These are phyloP conservation scores for Prionailurus bengalensis DNA, from an alignment of 2,113 vertebrate species.

Conservation along the genomic window DNA sequence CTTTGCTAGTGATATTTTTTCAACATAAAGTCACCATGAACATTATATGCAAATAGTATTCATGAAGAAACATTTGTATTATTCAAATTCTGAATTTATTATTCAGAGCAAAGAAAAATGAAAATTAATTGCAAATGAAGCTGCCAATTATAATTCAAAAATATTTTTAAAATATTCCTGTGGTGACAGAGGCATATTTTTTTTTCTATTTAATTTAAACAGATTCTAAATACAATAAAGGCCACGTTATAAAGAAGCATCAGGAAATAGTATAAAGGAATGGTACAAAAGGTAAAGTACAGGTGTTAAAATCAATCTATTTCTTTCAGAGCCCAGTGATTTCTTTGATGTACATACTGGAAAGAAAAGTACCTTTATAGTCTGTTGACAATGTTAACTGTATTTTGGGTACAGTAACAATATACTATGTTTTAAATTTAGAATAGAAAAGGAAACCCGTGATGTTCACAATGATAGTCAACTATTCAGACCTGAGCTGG, in stretches of 20 bases:
- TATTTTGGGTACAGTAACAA: slow-evolving; percentile 4
- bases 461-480: not conserved
- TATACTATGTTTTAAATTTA: not conserved
- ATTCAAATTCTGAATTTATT: slow-evolving; percentile 52
- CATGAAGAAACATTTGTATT: slow-evolving; percentile 48
- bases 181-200: not conserved
- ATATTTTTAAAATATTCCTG: slow-evolving; percentile 48
- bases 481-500: not conserved
- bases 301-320: not conserved
- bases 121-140: slow-evolving; percentile 67
- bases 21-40: slow-evolving; percentile 1
- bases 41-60: slow-evolving; percentile 65
- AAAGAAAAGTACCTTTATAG: not conserved
- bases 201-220: slow-evolving; percentile 47
- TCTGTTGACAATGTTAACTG: not conserved
- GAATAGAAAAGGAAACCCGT: not conserved
- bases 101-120: slow-evolving; percentile 62
- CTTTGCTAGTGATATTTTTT: slow-evolving; percentile 26
- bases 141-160: slow-evolving; percentile 68
- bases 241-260: not conserved
- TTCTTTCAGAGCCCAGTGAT: not conserved
- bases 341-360: not conserved
- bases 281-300: not conserved
- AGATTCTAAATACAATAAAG: slow-evolving; percentile 20
- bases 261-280: not conserved